Conservation (phyloP, 1,140 invertebrate genomes). For the Theocolax elegans region DNA sequence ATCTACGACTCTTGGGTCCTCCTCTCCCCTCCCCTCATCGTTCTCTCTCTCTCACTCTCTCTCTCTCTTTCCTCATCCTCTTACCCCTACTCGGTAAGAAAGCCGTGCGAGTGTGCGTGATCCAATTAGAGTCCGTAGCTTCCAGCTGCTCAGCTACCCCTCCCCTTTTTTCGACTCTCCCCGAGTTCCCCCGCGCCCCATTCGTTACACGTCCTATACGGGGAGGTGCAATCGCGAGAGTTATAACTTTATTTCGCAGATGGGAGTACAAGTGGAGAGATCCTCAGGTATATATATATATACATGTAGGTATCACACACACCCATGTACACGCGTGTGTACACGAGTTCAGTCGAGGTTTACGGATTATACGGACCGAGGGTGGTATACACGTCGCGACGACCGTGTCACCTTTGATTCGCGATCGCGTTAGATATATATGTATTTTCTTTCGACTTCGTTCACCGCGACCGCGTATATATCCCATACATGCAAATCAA, state of each 20-base stretch:
- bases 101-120: slow-evolving; percentile 53
- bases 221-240: slow-evolving; percentile 25
- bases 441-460: no score
- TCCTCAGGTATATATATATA: no score
- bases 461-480: no score
- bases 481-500: no score
- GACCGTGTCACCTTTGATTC: no score
- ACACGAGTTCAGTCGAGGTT: no score
- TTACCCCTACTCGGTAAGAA: slow-evolving; percentile 10
- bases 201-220: slow-evolving; percentile 42
- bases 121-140: slow-evolving; percentile 54
- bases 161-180: neutral
- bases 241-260: slow-evolving; percentile 34
- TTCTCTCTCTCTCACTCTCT: slow-evolving; percentile 40
- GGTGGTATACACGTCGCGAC: no score
- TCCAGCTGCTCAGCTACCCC: slow-evolving; percentile 26
- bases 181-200: neutral
- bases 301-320: no score
- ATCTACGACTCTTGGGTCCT: slow-evolving; percentile 37
- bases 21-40: neutral
- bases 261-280: no score
- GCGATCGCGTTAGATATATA: no score
- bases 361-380: no score
- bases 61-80: slow-evolving; percentile 13
- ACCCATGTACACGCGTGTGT: no score